Base-by-base conservation (phyloP, 2,888 invertebrate genomes). In the Nycteola revayana region DNA sequence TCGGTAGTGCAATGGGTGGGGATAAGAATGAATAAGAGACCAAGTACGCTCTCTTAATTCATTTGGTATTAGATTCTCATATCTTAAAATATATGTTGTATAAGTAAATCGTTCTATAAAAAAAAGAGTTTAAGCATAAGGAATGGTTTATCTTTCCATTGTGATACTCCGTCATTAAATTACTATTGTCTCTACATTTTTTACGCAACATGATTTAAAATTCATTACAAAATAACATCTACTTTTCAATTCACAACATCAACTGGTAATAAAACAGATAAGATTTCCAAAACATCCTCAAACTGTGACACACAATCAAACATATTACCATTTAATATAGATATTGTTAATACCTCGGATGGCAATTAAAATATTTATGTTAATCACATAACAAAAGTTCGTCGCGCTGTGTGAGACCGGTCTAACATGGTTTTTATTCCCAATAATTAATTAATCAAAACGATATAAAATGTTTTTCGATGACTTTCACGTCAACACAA, bases 311-410 rank as follows among this genome's bases (percentile, higher is more conserved):
- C 42, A 58, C 53, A 68, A 60, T 64, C 61, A 63, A 28, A 53
- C 38, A 27, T 36, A 59, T 54, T 50, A 60, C 55, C 45, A 51
- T 56, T 51, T 64, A 62, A 66, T 62, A 60, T 57, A 52, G 51
- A 68, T 65, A 65, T 60, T 57, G 21, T 21, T 21, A 21, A 21
- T 21, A 21, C 21, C n/a, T 21, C n/a, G n/a, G 3, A 21, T n/a
- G 60, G 75, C 80, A 81, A 84, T 84, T 84, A 84, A 84, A 79
- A 79, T 82, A 64, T 73, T 82, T 81, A 84, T 83, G 85, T 73
- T 82, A 82, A 84, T 84, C 43, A 34, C 20, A 34, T 42, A 47
- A 52, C 54, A 53, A 60, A 64, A 54, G 52, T 50, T 53, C 48
- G 51, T 52, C 57, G 55, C 58, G 50, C 61, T 36, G 60, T 54